Base-by-base conservation (phyloP, 92 coral and sea anemone genomes). In the Muricea muricata region DNA sequence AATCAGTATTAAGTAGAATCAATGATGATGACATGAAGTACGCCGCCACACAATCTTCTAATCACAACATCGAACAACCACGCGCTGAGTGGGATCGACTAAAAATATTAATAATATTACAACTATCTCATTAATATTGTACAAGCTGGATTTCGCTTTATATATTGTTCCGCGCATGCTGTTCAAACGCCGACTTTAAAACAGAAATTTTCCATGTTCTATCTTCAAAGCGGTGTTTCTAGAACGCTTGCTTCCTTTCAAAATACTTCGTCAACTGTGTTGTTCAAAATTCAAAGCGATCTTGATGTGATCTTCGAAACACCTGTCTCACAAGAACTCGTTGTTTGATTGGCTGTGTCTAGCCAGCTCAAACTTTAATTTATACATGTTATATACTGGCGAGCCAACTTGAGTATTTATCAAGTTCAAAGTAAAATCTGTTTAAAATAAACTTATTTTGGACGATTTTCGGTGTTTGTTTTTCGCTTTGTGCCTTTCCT, bases 381-480 rank as follows among this genome's bases (percentile, higher is more conserved):
- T 63, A 78, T 56, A 39, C 71, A 57, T 57, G 72, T 52, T 31
- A 56, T 20, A 55, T 37, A 65, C 17, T 56, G 70, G 46, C 39
- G 29, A 42, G 42, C 1, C 12, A 23, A 6, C 24, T 35, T 78
- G 83, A 78, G 58, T 78, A 78, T 78, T 78, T 57, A 78, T 78
- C 83, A 33, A 78, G 71, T 78, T 78, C 70, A 78, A 32, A 57
- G 37, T 30, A 78, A 58, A 56, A 78, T 78, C 58, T 47, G 65
- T 18, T 25, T n/a, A 61, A 73, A 75, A 28, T 37, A 47, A 48
- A 17, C 63, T 28, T 30, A n/a, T 34, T 75, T 75, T 11, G 80
- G 18, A 9, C 37, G 70, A 29, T 28, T 26, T 25, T 63, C 11
- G 42, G 13, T 32, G 70, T 63, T 30, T 28, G 70, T 63, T 63